Conservation (phyloP, 2,888 invertebrate species). For the Macrophya annulata region DNA sequence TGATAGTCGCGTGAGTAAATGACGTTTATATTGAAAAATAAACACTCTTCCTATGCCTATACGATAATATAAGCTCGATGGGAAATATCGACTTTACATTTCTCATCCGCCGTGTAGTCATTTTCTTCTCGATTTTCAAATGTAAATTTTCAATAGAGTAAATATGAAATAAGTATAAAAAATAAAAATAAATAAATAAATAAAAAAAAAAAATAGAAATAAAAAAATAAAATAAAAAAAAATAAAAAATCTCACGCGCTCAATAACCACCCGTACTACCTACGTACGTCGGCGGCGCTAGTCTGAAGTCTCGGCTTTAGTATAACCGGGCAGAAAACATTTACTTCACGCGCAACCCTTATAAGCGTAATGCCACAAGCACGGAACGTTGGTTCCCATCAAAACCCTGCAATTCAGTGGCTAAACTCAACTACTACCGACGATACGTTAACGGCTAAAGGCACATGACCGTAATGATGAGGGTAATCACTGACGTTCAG, state of each 20-base stretch:
- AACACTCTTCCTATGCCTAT: not conserved
- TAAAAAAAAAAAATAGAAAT: not conserved
- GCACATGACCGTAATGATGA: conserved; percentile 42
- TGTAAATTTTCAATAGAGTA: conserved; percentile 9
- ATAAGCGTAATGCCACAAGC: conserved; percentile 25
- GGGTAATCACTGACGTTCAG: conserved; percentile 40
- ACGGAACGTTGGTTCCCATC: conserved; percentile 37
- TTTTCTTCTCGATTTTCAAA: conserved; percentile 39
- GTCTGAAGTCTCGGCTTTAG: conserved; percentile 16
- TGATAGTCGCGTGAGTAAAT: conserved; percentile 31
- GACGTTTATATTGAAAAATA: conserved; percentile 49
- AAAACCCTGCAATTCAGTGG: conserved; percentile 37
- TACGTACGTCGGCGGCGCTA: conserved; percentile 21
- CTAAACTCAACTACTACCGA: conserved; percentile 39
- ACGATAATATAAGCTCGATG: conserved; percentile 39
- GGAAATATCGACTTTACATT: conserved; percentile 50
- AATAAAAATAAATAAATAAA: not conserved
- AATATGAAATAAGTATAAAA: not conserved
- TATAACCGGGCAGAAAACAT: conserved; percentile 52
- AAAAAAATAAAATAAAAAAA: not conserved
- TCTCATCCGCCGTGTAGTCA: conserved; percentile 24
- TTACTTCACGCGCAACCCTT: conserved; percentile 45
- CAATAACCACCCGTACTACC: conserved; percentile 9
- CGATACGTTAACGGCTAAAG: conserved; percentile 19
- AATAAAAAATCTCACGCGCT: conserved; percentile 29